Evolutionary conservation across 2,113 vertebrate species (phyloP).

Genomic region (Callospermophilus lateralis): DNA sequence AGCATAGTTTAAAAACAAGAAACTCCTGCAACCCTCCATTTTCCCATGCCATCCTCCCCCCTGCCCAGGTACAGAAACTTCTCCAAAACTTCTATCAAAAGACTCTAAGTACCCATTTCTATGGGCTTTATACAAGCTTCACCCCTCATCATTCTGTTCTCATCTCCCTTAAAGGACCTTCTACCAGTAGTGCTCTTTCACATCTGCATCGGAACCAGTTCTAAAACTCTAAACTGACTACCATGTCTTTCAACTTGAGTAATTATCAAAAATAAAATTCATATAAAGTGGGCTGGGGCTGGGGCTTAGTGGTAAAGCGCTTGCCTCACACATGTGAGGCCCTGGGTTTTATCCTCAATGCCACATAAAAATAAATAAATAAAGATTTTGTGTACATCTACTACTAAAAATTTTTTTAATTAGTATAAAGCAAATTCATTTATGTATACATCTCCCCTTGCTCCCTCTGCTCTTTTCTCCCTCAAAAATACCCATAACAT

Average conservation of each 20-base stretch:
- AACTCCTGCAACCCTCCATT: not conserved
- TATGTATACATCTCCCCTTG: not conserved
- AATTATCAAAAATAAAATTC: not conserved
- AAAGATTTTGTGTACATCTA: no score
- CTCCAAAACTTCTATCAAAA: not conserved
- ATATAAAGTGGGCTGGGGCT: not conserved
- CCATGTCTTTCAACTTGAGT: not conserved
- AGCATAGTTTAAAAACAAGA: conserved; percentile 18
- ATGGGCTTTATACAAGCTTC: not conserved
- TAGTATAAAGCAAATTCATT: not conserved
- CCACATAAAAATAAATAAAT: no score
- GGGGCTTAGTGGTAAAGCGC: no score
- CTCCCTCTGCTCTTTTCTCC: not conserved
- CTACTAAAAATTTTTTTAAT: no score
- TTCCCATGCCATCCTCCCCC: no score
- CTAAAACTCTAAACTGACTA: not conserved
- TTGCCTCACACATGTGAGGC: no score
- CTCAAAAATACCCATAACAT: not conserved
- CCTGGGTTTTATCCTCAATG: no score
- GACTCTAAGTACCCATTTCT: not conserved
- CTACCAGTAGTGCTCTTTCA: not conserved
- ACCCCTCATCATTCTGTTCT: no score
- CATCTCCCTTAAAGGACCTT: not conserved
- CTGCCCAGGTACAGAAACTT: not conserved
- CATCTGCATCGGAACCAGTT: not conserved